phyloP scores from a whole-genome alignment of 2,888 invertebrate genomes.

The Caenorhabditis afra region DNA sequence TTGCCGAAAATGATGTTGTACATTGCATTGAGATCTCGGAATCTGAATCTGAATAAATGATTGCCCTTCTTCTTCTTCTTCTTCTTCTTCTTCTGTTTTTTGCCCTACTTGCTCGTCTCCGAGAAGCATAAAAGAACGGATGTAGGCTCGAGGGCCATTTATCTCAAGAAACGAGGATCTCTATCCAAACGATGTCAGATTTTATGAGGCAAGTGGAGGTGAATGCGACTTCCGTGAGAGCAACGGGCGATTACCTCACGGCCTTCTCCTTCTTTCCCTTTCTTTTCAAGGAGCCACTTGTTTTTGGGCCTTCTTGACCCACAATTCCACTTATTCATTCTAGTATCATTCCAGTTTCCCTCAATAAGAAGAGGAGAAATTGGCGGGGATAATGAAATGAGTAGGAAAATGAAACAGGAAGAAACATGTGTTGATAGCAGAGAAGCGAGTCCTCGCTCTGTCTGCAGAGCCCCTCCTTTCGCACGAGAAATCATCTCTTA shows the following conservation, averaged over 20 bases:
- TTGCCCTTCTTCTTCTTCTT: no score
- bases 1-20: slow-evolving; percentile 33
- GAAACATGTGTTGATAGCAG: slow-evolving; percentile 57
- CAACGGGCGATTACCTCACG: slow-evolving; percentile 6
- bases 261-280: background rate
- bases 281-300: background rate
- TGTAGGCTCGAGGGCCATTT: background rate
- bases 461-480: slow-evolving; percentile 3
- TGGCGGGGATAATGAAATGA: slow-evolving; percentile 28
- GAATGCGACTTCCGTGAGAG: slow-evolving; percentile 5
- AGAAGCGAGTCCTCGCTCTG: slow-evolving; percentile 22
- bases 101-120: no score
- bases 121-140: no score
- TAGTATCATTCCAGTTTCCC: background rate
- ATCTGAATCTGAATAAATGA: background rate
- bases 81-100: no score
- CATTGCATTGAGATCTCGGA: slow-evolving; percentile 8
- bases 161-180: background rate
- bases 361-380: slow-evolving; percentile 13
- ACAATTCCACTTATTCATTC: no score
- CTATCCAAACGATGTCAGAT: slow-evolving; percentile 10
- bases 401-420: slow-evolving; percentile 18
- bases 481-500: slow-evolving; percentile 43
- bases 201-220: slow-evolving; percentile 6
- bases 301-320: background rate